Conservation (phyloP, 2,888 invertebrate genomes). For the Sphaeridia pumilis region DNA sequence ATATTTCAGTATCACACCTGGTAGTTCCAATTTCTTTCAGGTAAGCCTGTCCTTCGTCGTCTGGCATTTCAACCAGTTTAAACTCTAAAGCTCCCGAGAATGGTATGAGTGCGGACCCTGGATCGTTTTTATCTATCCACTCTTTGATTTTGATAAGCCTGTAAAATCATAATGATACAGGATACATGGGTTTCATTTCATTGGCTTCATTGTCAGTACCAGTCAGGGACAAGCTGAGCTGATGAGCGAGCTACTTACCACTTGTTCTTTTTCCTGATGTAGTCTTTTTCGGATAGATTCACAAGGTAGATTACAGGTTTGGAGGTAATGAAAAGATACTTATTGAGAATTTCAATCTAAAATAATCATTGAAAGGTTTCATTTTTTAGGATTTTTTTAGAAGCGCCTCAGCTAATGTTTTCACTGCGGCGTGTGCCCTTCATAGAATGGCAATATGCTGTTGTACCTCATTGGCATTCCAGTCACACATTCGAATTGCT, state of each 20-base stretch:
- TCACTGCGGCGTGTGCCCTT: too few species aligned
- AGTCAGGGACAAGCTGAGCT: background rate
- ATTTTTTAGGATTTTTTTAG: background rate
- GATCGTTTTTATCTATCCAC: slow-evolving; percentile 95
- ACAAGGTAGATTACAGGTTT: slow-evolving; percentile 96
- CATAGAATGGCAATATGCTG: background rate
- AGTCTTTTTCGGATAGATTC: slow-evolving; percentile 95
- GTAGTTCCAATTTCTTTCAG: slow-evolving; percentile 69
- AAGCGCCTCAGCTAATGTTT: background rate
- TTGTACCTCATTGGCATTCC: slow-evolving; percentile 84
- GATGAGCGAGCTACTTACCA: slow-evolving; percentile 54
- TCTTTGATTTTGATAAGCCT: slow-evolving; percentile 94
- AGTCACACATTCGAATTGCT: slow-evolving; percentile 83
- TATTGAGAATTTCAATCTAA: slow-evolving; percentile 91
- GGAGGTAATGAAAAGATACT: slow-evolving; percentile 89
- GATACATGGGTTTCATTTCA: background rate
- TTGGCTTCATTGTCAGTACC: background rate
- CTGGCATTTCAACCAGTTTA: slow-evolving; percentile 73
- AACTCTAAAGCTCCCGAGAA: slow-evolving; percentile 89
- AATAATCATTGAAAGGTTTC: slow-evolving; percentile 33
- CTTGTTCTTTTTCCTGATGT: slow-evolving; percentile 95
- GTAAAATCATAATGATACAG: slow-evolving; percentile 21
- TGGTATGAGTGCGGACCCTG: slow-evolving; percentile 84
- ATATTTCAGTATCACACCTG: slow-evolving; percentile 50
- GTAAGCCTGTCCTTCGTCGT: slow-evolving; percentile 60